A percentile compares a stretch with the other conserved stretches of the same genome.
Evolutionary conservation across 2,797 vertebrate genomes (phyloP).

Genomic region (Meriones psammophilus): DNA sequence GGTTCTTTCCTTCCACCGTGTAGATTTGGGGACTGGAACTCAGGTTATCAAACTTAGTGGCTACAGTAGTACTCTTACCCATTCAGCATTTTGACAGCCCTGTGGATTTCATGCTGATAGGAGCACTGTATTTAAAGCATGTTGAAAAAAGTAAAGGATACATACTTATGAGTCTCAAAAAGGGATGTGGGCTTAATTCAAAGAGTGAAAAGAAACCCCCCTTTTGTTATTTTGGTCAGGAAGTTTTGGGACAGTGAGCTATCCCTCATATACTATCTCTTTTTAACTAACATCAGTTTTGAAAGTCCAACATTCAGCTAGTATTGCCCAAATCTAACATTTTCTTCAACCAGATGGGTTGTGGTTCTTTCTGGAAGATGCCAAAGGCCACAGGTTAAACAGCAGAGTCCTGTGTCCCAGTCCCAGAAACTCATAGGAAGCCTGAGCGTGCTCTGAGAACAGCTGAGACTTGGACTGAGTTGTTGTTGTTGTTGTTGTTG

Average conservation of each 20-base stretch:
- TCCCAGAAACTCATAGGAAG: background rate
- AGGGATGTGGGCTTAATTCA: background rate
- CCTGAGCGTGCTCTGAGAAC: background rate
- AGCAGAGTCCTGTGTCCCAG: too few relatives aligned
- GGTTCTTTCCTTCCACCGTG: background rate
- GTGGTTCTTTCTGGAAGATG: background rate
- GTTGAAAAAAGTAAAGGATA: background rate
- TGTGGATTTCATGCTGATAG: conserved; percentile 30
- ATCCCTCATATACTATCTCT: background rate
- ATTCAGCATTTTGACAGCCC: background rate
- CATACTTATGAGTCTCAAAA: background rate
- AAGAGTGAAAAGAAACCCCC: background rate
- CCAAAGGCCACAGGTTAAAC: background rate
- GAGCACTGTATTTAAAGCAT: conserved; percentile 6
- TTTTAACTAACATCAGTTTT: background rate
- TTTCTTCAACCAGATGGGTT: background rate
- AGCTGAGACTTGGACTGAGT: background rate
- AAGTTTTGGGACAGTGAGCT: background rate
- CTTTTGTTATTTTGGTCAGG: background rate
- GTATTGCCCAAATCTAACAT: background rate
- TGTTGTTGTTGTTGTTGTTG: background rate
- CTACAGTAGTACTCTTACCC: background rate
- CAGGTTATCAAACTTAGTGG: background rate
- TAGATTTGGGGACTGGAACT: background rate
- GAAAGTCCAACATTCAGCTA: background rate